These are phyloP conservation scores for Podotricha telesiphe DNA, from an alignment of 2,888 invertebrate species.

Conservation along the genomic window DNA sequence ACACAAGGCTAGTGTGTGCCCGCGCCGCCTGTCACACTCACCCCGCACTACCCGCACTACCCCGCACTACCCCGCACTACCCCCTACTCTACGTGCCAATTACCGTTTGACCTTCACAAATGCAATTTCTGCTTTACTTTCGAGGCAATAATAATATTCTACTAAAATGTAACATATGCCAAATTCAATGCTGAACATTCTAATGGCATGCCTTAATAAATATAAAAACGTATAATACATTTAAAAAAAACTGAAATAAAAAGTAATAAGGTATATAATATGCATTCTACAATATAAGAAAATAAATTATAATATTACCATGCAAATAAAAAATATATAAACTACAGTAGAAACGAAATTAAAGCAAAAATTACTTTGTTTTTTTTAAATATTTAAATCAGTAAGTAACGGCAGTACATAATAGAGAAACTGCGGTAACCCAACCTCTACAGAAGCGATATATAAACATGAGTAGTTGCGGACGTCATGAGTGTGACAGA, in stretches of 20 bases:
- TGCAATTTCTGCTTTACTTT: constrained; percentile 36
- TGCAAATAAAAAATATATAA: constrained; percentile 12
- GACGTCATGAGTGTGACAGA: constrained; percentile 43
- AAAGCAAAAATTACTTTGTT: constrained; percentile 33
- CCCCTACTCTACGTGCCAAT: constrained; percentile 6
- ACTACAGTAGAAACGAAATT: constrained; percentile 21
- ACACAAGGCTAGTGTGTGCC: constrained; percentile 51
- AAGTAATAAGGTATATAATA: constrained; percentile 6
- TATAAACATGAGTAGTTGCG: constrained; percentile 20
- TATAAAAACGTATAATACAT: background rate
- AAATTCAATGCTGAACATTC: background rate
- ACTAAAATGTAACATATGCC: constrained; percentile 7
- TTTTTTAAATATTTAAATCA: constrained; percentile 1
- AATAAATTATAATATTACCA: background rate
- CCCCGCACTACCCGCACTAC: constrained; percentile 15
- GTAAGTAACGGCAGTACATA: constrained; percentile 11
- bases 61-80: constrained; percentile 2
- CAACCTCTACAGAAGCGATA: constrained; percentile 41
- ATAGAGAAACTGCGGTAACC: constrained; percentile 25
- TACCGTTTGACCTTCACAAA: background rate
- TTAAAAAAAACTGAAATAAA: background rate
- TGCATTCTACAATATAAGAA: constrained; percentile 7
- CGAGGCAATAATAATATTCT: background rate
- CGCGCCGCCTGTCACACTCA: constrained; percentile 43
- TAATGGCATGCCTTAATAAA: background rate